phyloP scores from a whole-genome alignment of 2,888 invertebrate species.

The Cerceris ruficornis region DNA sequence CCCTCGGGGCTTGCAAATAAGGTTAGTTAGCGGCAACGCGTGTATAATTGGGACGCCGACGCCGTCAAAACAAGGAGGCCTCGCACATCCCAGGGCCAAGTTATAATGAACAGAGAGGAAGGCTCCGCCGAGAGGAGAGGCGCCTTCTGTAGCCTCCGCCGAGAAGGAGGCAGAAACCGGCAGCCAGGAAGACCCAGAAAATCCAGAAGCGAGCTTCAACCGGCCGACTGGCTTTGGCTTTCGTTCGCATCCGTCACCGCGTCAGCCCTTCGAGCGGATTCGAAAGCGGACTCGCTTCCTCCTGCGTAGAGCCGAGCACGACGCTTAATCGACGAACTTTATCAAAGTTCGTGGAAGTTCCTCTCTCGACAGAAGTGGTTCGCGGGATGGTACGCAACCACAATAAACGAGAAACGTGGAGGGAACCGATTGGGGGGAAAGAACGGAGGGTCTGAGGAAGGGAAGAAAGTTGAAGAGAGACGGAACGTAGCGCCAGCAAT shows the following conservation, averaged over 20 bases:
- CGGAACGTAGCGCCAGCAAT: slow-evolving; percentile 52
- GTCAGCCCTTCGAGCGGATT: slow-evolving; percentile 29
- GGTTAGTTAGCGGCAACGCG: slow-evolving; percentile 79
- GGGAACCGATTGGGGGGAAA: not conserved
- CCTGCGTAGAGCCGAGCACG: slow-evolving; percentile 27
- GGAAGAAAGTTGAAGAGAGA: slow-evolving; percentile 23
- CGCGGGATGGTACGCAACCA: slow-evolving; percentile 5
- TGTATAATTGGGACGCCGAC: slow-evolving; percentile 76
- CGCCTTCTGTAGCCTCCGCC: not conserved
- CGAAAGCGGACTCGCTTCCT: slow-evolving; percentile 29
- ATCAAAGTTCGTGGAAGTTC: slow-evolving; percentile 59
- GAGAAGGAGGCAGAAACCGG: slow-evolving; percentile 3
- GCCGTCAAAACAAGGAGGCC: slow-evolving; percentile 71
- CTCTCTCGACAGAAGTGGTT: slow-evolving; percentile 38
- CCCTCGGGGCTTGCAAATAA: slow-evolving; percentile 74
- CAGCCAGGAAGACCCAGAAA: slow-evolving; percentile 2
- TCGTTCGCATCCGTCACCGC: slow-evolving; percentile 42
- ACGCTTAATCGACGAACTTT: slow-evolving; percentile 67
- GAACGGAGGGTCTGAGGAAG: not conserved
- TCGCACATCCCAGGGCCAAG: slow-evolving; percentile 70
- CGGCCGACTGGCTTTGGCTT: not conserved
- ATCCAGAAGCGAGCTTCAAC: not conserved
- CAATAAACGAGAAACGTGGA: slow-evolving; percentile 21
- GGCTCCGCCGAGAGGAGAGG: not conserved
- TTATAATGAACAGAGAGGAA: slow-evolving; percentile 73